These are phyloP conservation scores for Mythimna ferrago DNA, from an alignment of 2,888 invertebrate genomes.

Conservation along the genomic window DNA sequence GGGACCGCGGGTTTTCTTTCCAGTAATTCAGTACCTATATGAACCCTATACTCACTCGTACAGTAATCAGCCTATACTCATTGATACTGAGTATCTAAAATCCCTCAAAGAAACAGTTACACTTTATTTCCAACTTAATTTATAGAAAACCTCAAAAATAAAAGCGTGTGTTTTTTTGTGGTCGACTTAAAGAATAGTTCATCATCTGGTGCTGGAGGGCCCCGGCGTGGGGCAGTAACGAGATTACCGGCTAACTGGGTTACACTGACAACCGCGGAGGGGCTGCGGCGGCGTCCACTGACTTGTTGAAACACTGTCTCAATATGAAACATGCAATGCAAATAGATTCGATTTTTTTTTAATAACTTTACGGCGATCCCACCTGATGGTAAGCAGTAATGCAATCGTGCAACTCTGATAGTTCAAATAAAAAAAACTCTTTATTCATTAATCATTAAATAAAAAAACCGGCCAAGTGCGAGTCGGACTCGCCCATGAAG, in stretches of 20 bases:
- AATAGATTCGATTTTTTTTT: not conserved
- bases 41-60: too few species aligned
- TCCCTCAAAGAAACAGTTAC: too few species aligned
- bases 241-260: slow-evolving; percentile 81
- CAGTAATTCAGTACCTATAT: too few species aligned
- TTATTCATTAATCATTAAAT: too few species aligned
- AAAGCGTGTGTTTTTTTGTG: slow-evolving; percentile 44
- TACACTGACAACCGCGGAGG: slow-evolving; percentile 36
- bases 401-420: not conserved
- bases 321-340: slow-evolving; percentile 13
- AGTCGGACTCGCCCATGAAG: too few species aligned
- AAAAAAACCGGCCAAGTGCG: too few species aligned
- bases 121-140: not conserved
- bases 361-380: too few species aligned
- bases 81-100: not conserved
- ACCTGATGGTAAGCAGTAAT: too few species aligned
- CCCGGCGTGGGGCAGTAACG: slow-evolving; percentile 71
- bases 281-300: slow-evolving; percentile 20
- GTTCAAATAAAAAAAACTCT: not conserved
- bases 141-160: not conserved
- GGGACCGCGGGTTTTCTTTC: too few species aligned
- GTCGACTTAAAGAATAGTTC: slow-evolving; percentile 82
- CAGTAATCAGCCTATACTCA: too few species aligned
- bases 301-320: slow-evolving; percentile 45
- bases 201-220: slow-evolving; percentile 69